Percentiles rank a stretch among this genome's conserved stretches.
phyloP scores from a whole-genome alignment of 2,888 invertebrate genomes.

The Byasa hedistus region DNA sequence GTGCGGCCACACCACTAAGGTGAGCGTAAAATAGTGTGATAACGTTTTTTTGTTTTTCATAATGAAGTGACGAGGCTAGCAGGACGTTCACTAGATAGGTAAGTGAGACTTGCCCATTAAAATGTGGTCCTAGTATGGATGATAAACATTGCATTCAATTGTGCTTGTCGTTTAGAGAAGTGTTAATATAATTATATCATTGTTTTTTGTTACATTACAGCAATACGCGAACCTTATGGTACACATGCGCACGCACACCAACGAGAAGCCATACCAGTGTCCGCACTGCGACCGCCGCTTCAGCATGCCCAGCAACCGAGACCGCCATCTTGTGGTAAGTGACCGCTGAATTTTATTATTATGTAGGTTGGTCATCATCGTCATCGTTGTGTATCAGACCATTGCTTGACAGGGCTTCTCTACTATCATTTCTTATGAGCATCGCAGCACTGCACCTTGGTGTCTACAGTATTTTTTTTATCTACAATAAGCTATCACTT shows the following conservation, averaged over 20 bases:
- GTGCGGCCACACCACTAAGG: conserved; percentile 70
- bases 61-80: neutral
- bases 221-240: conserved; percentile 74
- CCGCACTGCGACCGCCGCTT: conserved; percentile 71
- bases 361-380: neutral
- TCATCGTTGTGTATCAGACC: neutral
- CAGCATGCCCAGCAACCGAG: conserved; percentile 73
- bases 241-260: conserved; percentile 73
- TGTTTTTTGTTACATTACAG: conserved; percentile 41
- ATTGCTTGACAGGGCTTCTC: no score
- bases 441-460: no score
- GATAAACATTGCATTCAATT: no score
- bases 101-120: neutral
- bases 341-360: neutral
- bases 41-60: neutral
- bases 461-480: no score
- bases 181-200: neutral
- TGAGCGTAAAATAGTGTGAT: conserved; percentile 34
- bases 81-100: no score
- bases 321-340: conserved; percentile 68
- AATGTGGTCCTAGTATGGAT: no score
- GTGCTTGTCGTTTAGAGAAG: no score
- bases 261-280: conserved; percentile 71
- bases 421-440: no score
- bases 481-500: no score